phyloP scores from a whole-genome alignment of 2,113 vertebrate species.

The Mesoclemmys tuberculata region DNA sequence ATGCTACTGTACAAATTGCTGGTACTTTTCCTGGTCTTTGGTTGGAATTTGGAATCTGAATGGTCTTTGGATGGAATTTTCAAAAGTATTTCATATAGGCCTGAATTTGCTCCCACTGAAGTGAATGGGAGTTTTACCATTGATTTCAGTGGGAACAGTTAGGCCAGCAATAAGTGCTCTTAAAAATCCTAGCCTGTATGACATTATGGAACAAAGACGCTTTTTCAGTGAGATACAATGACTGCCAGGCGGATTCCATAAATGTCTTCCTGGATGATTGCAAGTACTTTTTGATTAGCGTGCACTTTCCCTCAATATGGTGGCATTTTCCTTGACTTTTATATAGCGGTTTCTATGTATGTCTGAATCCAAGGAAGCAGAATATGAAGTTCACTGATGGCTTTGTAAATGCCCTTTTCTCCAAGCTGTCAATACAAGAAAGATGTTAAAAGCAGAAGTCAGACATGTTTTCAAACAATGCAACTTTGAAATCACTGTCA shows the following conservation, averaged over 20 bases:
- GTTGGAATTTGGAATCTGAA: neutral
- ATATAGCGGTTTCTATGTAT: constrained; percentile 54
- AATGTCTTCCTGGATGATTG: fast-evolving
- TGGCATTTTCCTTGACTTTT: neutral
- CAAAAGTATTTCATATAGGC: neutral
- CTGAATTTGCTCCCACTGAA: neutral
- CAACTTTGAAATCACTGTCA: neutral
- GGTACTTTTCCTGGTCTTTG: neutral
- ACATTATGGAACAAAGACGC: neutral
- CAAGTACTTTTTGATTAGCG: neutral
- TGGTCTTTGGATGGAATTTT: neutral
- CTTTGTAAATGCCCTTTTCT: constrained; percentile 73
- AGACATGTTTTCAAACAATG: neutral
- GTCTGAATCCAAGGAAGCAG: constrained; percentile 80
- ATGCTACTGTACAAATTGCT: neutral
- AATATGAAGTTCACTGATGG: constrained; percentile 76
- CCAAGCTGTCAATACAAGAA: constrained; percentile 69
- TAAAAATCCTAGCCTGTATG: neutral
- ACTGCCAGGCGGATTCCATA: fast-evolving
- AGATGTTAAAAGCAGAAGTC: neutral
- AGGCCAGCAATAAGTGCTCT: neutral
- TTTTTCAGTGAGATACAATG: fast-evolving
- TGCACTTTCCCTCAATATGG: neutral
- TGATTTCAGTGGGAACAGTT: neutral
- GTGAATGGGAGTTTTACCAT: too few species aligned